Base-by-base conservation (phyloP, 2,797 vertebrate genomes). In the Eupleurogrammus muticus region DNA sequence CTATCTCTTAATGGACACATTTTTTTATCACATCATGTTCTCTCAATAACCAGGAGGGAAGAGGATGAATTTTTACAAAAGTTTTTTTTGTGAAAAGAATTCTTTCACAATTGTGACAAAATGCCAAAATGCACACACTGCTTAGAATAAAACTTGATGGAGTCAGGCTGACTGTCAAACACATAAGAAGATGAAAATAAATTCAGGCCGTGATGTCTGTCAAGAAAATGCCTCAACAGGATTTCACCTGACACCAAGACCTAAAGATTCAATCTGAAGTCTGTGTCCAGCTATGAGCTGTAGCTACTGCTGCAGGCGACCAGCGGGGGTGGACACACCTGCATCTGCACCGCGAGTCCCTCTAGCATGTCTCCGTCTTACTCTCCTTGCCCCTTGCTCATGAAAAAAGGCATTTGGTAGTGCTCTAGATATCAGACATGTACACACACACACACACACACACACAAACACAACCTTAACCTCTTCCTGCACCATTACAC, bases 401-500 rank as follows among this genome's bases (percentile, higher is more conserved):
- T n/a, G n/a, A 28, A 28, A 28, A 28, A 6, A 28, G 28, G 28
- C 28, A 28, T 28, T 28, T 28, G 28, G 28, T 28, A 28, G 28
- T 28, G 28, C 28, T 3, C 28, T 28, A 28, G 28, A 28, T 3
- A 28, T 28, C 28, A 28, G 28, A 28, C 28, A 28, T 28, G 28
- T 28, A 28, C 28, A 28, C 28, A 28, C 28, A 36, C 51, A 47
- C n/a, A 20, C 13, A 47, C 16, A 67, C 12, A 4, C 13, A 24
- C 40, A 36, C 23, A 24, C 13, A 24, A 11, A 61, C 20, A 51
- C 38, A 42, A 58, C 11, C 40, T 51, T 51, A 72, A 24, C 23
- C 70, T 72, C 70, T 21, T 75, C 76, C 62, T 19, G 66, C 70
- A 70, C 74, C 70, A 73, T 77, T 83, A 84, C 85, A 89, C 84